These are phyloP conservation scores for Pelodiscus sinensis DNA, from an alignment of 2,113 vertebrate genomes.

Conservation along the genomic window DNA sequence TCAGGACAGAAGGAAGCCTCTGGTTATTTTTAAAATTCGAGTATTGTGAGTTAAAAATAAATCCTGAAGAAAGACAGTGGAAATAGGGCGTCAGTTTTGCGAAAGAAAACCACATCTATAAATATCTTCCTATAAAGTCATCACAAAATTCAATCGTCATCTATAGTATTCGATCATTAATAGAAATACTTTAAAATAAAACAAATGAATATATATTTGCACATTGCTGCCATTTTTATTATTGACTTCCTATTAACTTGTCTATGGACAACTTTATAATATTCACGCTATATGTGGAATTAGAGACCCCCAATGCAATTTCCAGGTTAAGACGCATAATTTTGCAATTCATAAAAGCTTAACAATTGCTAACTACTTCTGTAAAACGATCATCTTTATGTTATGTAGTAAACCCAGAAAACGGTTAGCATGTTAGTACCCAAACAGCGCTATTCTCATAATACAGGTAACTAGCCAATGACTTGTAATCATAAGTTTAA, in stretches of 20 bases:
- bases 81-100: not conserved
- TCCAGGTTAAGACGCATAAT: fast-evolving
- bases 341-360: not conserved
- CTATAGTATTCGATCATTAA: not conserved
- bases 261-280: not conserved
- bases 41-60: not conserved
- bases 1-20: not conserved
- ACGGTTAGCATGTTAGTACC: not conserved
- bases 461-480: not conserved
- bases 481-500: not conserved
- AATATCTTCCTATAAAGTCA: not conserved
- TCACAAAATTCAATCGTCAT: not conserved
- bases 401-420: not conserved
- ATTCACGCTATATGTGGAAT: not conserved
- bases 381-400: not conserved
- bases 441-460: not conserved
- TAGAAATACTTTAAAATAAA: not conserved
- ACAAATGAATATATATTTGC: not conserved
- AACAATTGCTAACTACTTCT: not conserved
- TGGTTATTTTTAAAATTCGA: constrained; percentile 16
- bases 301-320: not conserved
- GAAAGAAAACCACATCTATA: not conserved
- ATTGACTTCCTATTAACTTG: not conserved
- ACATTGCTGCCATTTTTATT: not conserved
- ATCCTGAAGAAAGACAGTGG: not conserved